Conservation (phyloP, 1,140 invertebrate genomes). For the Argopecten irradians region DNA sequence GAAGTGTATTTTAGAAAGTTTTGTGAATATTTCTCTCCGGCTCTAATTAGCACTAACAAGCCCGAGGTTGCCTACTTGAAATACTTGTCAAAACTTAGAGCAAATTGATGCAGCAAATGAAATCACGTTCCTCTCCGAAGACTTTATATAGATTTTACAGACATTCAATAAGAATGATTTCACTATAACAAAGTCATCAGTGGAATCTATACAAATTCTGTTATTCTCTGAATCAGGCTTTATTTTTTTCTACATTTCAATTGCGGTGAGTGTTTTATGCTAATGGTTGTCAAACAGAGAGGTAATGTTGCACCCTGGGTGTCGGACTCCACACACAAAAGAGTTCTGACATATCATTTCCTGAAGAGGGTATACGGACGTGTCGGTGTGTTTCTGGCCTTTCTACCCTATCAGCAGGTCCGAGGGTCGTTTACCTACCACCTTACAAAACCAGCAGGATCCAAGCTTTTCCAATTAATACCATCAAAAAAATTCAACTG, state of each 20-base stretch:
- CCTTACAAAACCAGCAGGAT: not conserved
- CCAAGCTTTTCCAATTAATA: constrained; percentile 2
- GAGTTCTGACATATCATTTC: constrained; percentile 21
- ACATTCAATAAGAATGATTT: not conserved
- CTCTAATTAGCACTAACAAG: not conserved
- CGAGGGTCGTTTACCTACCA: not conserved
- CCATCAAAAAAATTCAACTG: not conserved
- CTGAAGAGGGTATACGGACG: constrained; percentile 5
- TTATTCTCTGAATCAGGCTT: not conserved
- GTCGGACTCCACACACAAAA: not conserved
- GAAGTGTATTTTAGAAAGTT: constrained; percentile 12
- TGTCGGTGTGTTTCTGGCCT: not conserved
- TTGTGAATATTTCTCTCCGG: not conserved
- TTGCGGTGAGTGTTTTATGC: not conserved
- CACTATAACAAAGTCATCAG: not conserved
- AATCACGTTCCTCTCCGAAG: not conserved
- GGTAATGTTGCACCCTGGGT: constrained; percentile 14
- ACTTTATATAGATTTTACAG: not conserved
- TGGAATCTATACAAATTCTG: not conserved
- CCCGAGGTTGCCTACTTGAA: not conserved
- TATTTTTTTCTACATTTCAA: constrained; percentile 1
- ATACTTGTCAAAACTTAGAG: not conserved
- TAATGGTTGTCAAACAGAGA: constrained; percentile 17
- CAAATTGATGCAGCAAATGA: not conserved
- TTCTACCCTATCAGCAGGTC: not conserved